These are phyloP conservation scores for Pseudonaja textilis DNA, from an alignment of 2,113 vertebrate genomes.

Conservation along the genomic window DNA sequence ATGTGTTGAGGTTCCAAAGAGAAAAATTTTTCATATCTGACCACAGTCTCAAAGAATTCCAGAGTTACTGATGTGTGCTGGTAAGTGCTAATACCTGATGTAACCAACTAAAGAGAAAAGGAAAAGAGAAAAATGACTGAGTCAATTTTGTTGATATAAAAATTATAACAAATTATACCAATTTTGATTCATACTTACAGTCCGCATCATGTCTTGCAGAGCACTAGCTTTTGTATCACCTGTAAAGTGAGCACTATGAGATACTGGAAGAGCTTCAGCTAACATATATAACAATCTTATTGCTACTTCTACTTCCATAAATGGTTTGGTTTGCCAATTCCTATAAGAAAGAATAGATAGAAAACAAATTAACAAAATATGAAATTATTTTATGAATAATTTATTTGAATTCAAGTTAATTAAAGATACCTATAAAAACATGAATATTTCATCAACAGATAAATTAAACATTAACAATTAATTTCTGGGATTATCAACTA, in stretches of 20 bases:
- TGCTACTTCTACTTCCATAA: conserved; percentile 97
- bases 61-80: conserved; percentile 90
- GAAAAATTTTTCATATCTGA: conserved; percentile 97
- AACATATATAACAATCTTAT: conserved; percentile 95
- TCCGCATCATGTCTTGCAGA: conserved; percentile 98
- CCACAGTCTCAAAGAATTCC: conserved; percentile 97
- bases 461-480: conserved; percentile 2
- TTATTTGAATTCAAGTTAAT: neutral
- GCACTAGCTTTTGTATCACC: conserved; percentile 92
- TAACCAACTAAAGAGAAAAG: conserved; percentile 80
- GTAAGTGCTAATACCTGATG: conserved; percentile 90
- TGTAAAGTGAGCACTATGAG: conserved; percentile 94
- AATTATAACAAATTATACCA: neutral
- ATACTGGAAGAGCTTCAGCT: conserved; percentile 93
- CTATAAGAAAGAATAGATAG: conserved; percentile 62
- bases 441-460: neutral
- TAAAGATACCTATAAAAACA: neutral
- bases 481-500: neutral
- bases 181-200: conserved; percentile 69
- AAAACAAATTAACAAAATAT: neutral
- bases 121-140: conserved; percentile 13
- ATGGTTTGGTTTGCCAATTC: conserved; percentile 85
- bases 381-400: neutral
- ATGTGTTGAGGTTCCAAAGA: conserved; percentile 95
- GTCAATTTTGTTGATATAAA: conserved; percentile 11